Evolutionary conservation across 1,140 invertebrate species (phyloP), one percentile per base, ranked within the genome.

Genomic region (Tetranychus cinnabarinus): DNA sequence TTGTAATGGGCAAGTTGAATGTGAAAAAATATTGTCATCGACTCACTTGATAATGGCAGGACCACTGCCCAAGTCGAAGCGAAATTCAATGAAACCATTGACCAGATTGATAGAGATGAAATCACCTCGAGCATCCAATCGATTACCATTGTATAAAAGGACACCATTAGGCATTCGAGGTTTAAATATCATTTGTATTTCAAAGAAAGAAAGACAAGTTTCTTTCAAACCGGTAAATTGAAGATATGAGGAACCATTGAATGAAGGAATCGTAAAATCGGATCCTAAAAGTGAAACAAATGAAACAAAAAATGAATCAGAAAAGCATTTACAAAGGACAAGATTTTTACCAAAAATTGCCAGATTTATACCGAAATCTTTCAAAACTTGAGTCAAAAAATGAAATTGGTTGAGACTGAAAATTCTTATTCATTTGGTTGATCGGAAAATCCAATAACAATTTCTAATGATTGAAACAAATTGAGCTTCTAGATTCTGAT

Each of bases 61-160:
- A 31, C 91, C 90, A 56, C 88, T 91, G 54, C 90, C 90, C 33
- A 95, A 76, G 75, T 95, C 88, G 72, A 92, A 92, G 15, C 84
- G 80, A 72, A 92, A 92, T 71, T 91, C 86, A 12, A 92, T 78
- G 69, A 82, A 84, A 48, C 86, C 86, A 62, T 85, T 80, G 59
- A 80, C 78, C 55, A 95, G 75, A 66, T 86, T 86, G 0, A 97
- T 72, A 0, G 86, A 85, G 68, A 96, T 84, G 74, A 92, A 97
- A 73, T 97, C 91, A 0, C 89, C 89, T 31, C 83, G 81, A 2
- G 87, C 84, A 68, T 92, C 86, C 15, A 79, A 79, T 63, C 83
- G 81, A 70, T 90, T 85, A 12, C 90, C 87, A 71, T 92, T 42
- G 74, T 93, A 97, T 5, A 97, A 75, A 54, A 97, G 79, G 7